Base-by-base conservation (phyloP, 2,888 invertebrate genomes). In the Diarsia brunnea region DNA sequence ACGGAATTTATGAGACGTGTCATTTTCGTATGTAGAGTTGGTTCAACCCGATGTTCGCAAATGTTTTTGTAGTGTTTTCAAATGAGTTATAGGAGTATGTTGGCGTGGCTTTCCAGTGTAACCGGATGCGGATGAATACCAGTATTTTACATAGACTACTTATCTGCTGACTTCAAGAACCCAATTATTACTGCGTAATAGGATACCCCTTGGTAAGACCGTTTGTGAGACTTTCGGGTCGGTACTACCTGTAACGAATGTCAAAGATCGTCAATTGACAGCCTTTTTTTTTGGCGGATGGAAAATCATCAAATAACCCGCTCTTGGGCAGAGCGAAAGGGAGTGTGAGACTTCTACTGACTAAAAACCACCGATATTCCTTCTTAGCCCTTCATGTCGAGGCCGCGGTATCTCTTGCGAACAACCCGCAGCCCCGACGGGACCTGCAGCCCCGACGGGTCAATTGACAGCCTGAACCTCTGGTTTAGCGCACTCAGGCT, bases 1-100 rank as follows among this genome's bases (percentile, higher is more conserved):
- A 49, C 7, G 14, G 49, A 38, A 49, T 78, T 69, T 71, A 76
- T 76, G 69, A 69, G 47, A 45, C 51, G 0, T 63, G 45, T 68
- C 64, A 53, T 67, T 66, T 65, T 21, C 3, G 38, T 1, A 66
- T 51, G 69, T 21, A n/a, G 45, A 11, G 14, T 14, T 11, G 4
- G 16, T 61, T 7, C 31, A 38, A 53, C 51, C 2, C n/a, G 21
- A n/a, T 24, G 8, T 27, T 27, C 31, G 16, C 21, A 21, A 27
- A n/a, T 61, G 16, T n/a, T 8, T 16, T 58, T 58, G 24, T 58
- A 58, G 19, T 58, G 27, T 10, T 58, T 27, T 58, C 58, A 27
- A 10, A 27, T 27, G 27, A 58, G 58, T 27, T 38, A 38, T 38
- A 38, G 8, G 8, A 10, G 10, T 27, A 27, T 58, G 10, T 27